Evolutionary conservation across 2,888 invertebrate genomes (phyloP), one percentile per base, ranked within the genome.

Genomic region (Diadromus collaris): DNA sequence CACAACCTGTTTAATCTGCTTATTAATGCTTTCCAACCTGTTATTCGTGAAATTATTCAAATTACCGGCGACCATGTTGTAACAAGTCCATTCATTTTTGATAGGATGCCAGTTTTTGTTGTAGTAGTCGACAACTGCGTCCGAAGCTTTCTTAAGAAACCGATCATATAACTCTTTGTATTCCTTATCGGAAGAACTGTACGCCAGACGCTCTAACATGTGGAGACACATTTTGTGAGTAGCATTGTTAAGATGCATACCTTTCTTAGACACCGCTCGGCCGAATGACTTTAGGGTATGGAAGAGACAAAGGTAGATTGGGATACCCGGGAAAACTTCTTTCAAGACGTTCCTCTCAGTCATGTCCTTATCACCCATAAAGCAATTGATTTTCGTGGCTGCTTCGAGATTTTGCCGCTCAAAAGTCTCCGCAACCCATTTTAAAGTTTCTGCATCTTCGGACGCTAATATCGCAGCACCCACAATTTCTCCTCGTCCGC

Each of bases 401-500:
- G 61, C 67, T 16, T 46, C 13, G 9, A 1, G 5, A 56, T 77
- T 67, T 32, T 67, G n/a, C 34, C 67, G 6, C 41, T 72, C 61
- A 27, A 77, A 77, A 1, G 13, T n/a, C 64, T 60, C 21, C 4
- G 61, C 61, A 13, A 77, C 5, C 72, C 77, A 77, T 72, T 38
- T 38, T 7, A 67, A 29, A 4, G 72, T 61, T 46, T 65, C n/a
- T 16, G 4, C 7, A 21, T 71, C 61, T 72, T 77, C 77, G 13
- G 34, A n/a, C 4, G 41, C 51, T 38, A 68, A 6, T 7, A 77
- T 19, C 7, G 41, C 77, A 27, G 44, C 61, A 24, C 34, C 72
- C 51, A 67, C 67, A 19, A 82, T 54, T 54, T 82, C 67, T n/a
- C 69, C 80, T 13, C 60, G 69, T 1, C 80, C 81, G 54, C 73